Conservation (phyloP, 2,888 invertebrate genomes). For the Torymus auratus region DNA sequence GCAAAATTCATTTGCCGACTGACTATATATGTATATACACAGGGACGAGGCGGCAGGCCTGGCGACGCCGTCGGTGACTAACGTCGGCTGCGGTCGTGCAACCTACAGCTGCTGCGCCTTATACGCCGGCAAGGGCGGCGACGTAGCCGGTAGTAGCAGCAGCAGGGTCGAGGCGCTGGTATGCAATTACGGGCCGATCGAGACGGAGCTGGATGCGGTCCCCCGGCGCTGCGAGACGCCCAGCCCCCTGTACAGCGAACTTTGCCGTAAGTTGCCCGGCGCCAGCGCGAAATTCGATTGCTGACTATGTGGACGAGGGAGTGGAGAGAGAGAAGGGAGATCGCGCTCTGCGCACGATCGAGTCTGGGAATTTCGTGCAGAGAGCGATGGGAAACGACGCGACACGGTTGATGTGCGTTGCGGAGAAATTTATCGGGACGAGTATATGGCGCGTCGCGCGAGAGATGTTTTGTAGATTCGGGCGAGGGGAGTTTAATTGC, state of each 20-base stretch:
- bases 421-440: no score
- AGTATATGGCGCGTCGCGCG: no score
- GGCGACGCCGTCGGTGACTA: conserved; percentile 51
- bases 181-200: conserved; percentile 74
- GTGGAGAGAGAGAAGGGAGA: no score
- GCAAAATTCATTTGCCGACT: conserved; percentile 11
- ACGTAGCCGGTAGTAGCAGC: conserved; percentile 12
- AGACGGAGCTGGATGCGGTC: conserved; percentile 63
- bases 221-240: conserved; percentile 51
- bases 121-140: conserved; percentile 53
- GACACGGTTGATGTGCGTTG: no score
- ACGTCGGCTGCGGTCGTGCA: conserved; percentile 68
- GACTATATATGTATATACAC: no score
- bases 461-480: no score
- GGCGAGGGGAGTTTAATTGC: no score
- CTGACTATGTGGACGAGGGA: no score
- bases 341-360: no score
- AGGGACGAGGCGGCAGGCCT: neutral
- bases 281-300: no score
- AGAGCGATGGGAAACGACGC: no score
- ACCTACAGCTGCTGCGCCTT: conserved; percentile 64
- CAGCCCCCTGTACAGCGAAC: conserved; percentile 63
- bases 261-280: conserved; percentile 63
- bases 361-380: no score
- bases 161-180: conserved; percentile 69